Conservation (phyloP, 2,113 vertebrate genomes). For the Spermophilus dauricus region DNA sequence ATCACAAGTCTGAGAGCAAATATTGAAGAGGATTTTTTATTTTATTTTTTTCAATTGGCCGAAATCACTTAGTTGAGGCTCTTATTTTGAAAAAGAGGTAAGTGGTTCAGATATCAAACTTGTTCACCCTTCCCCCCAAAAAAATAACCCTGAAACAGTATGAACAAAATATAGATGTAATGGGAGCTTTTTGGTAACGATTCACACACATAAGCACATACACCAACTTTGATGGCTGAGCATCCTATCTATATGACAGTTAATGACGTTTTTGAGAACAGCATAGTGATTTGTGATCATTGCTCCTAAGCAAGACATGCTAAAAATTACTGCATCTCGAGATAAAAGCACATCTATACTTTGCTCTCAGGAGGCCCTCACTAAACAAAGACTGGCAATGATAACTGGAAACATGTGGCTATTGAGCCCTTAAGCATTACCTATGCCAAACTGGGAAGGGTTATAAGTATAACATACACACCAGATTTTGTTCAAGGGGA, state of each 20-base stretch:
- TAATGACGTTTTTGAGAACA: slow-evolving; percentile 10
- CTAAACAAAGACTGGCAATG: neutral
- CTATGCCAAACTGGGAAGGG: neutral
- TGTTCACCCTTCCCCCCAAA: neutral
- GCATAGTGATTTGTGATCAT: neutral
- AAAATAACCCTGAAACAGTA: neutral
- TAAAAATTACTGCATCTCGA: neutral
- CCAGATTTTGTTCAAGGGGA: neutral
- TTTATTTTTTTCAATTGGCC: neutral
- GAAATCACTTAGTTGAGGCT: neutral
- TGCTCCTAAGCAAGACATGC: neutral
- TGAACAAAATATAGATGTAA: neutral
- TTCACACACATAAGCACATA: neutral
- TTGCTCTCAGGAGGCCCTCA: neutral
- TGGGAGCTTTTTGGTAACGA: neutral
- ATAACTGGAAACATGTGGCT: neutral
- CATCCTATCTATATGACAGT: neutral
- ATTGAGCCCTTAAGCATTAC: neutral
- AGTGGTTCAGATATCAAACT: neutral
- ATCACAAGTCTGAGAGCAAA: neutral
- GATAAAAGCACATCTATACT: neutral
- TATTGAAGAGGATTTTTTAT: neutral
- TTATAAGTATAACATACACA: neutral
- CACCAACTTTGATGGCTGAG: neutral
- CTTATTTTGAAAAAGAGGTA: neutral